Conservation (phyloP, 2,113 vertebrate genomes). For the Rissa tridactyla region DNA sequence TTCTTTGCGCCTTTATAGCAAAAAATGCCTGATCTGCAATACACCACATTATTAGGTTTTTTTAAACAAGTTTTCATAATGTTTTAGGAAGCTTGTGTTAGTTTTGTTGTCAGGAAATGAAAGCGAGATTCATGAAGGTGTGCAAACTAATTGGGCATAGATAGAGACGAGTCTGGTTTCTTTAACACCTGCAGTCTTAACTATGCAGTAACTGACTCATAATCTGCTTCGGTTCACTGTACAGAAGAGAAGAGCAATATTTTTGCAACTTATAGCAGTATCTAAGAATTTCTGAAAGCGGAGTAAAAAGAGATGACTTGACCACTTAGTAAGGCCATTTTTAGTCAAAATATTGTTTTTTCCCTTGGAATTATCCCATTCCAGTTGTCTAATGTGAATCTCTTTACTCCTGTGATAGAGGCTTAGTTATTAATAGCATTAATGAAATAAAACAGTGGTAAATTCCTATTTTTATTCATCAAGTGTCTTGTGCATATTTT, state of each 20-base stretch:
- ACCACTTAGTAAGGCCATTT: not conserved
- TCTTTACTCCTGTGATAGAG: not conserved
- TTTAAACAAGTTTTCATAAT: not conserved
- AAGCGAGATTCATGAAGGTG: not conserved
- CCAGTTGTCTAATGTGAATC: not conserved
- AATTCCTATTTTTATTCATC: not conserved
- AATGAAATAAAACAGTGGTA: conserved; percentile 21
- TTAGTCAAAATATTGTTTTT: conserved; percentile 48
- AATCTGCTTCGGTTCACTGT: not conserved
- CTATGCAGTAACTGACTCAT: not conserved
- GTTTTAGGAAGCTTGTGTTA: not conserved
- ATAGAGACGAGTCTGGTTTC: not conserved
- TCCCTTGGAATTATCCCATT: not conserved
- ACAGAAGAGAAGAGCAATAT: not conserved
- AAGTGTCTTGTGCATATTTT: not conserved
- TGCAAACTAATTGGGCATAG: not conserved
- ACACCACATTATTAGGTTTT: not conserved
- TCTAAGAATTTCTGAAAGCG: not conserved
- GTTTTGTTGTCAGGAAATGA: not conserved
- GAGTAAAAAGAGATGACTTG: not conserved
- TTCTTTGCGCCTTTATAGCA: not conserved
- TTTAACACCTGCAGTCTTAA: not conserved
- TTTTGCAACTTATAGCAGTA: not conserved
- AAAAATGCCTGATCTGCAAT: not conserved
- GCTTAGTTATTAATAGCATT: not conserved